Conservation (phyloP, 2,888 invertebrate species). For the Eilema caniola region DNA sequence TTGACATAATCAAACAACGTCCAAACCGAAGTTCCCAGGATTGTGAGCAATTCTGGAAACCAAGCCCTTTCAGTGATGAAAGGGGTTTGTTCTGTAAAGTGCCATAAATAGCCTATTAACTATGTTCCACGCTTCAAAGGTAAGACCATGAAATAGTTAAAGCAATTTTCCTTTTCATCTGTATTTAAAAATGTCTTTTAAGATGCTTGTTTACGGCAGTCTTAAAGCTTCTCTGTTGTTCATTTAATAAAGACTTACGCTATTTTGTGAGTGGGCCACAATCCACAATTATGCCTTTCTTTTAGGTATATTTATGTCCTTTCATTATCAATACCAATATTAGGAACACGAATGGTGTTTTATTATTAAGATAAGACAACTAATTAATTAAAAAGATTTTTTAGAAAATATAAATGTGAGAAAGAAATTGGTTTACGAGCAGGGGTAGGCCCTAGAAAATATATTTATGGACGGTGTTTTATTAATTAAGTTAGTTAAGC, state of each 20-base stretch:
- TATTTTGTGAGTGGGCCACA: background rate
- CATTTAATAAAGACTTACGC: background rate
- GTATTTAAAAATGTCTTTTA: conserved; percentile 26
- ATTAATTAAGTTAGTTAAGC: too few species aligned
- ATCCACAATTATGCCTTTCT: background rate
- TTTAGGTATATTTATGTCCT: background rate
- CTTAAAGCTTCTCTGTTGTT: conserved; percentile 20
- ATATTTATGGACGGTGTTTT: too few species aligned
- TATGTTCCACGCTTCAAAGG: conserved; percentile 42
- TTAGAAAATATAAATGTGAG: too few species aligned
- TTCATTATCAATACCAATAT: background rate
- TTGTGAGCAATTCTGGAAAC: conserved; percentile 31
- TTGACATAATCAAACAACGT: conserved; percentile 6
- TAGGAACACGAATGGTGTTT: background rate
- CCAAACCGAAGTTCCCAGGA: background rate
- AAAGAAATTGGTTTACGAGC: too few species aligned
- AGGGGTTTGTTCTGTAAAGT: conserved; percentile 39
- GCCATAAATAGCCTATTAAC: conserved; percentile 33
- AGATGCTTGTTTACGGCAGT: conserved; percentile 1
- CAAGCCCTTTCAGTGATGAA: conserved; percentile 31
- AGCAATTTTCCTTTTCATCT: conserved; percentile 35
- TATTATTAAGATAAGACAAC: background rate
- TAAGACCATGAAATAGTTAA: conserved; percentile 32
- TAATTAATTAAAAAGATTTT: too few species aligned
- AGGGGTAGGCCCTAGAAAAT: too few species aligned